Percentiles rank a stretch among this genome's conserved stretches.
Evolutionary conservation across 2,888 invertebrate genomes (phyloP).

Genomic region (Eupithecia exiguata): DNA sequence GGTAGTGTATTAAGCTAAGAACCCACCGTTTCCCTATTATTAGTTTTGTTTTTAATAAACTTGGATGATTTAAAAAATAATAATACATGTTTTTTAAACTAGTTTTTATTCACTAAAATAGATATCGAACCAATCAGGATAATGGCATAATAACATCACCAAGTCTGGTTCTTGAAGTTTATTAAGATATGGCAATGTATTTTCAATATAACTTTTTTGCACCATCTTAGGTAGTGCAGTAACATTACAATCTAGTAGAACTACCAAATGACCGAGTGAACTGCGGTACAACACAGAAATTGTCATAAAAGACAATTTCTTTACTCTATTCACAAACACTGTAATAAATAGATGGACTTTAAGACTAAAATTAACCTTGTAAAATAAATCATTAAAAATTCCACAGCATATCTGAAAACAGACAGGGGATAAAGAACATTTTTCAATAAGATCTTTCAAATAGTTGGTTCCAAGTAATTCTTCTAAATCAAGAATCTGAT

Average conservation of each 20-base stretch:
- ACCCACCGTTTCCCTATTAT: not conserved
- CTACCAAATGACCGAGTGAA: conserved; percentile 55
- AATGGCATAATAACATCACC: conserved; percentile 72
- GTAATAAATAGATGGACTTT: conserved; percentile 58
- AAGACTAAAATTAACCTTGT: conserved; percentile 60
- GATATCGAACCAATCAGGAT: conserved; percentile 70
- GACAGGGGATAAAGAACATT: conserved; percentile 58
- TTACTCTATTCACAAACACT: conserved; percentile 58
- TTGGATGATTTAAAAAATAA: not conserved
- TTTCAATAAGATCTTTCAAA: conserved; percentile 53
- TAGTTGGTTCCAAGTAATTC: conserved; percentile 47
- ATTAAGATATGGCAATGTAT: conserved; percentile 53
- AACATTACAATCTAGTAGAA: conserved; percentile 65
- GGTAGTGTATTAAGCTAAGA: not conserved
- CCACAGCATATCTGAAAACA: conserved; percentile 70
- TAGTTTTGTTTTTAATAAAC: not conserved
- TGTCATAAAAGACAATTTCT: conserved; percentile 45
- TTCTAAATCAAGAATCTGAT: conserved; percentile 46
- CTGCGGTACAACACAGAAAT: conserved; percentile 61
- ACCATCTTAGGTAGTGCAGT: conserved; percentile 47
- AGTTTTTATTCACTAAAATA: conserved; percentile 50
- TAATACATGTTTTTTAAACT: conserved; percentile 12
- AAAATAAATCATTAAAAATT: conserved; percentile 66
- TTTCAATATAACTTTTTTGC: conserved; percentile 51
- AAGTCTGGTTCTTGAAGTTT: conserved; percentile 61